phyloP scores from a whole-genome alignment of 2,797 vertebrate genomes.

The Epinephelus coioides region DNA sequence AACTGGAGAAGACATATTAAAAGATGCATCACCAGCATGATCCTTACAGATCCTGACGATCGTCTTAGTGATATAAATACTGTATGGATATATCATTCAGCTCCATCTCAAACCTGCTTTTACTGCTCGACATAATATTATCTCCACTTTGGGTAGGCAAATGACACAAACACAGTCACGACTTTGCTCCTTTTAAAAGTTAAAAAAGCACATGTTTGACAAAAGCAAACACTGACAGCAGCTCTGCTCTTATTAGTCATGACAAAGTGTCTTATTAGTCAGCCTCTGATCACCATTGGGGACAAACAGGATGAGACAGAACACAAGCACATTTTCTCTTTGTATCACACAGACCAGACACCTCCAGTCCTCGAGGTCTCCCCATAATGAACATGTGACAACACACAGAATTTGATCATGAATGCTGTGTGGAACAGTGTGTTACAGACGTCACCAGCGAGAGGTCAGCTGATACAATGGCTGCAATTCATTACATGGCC shows the following conservation, averaged over 20 bases:
- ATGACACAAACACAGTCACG: neutral
- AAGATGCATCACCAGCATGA: too few relatives aligned
- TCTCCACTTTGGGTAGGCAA: neutral
- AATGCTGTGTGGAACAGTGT: too few relatives aligned
- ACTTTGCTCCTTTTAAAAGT: neutral
- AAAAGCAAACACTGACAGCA: neutral
- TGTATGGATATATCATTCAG: neutral
- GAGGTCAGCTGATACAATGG: neutral
- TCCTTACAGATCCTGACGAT: too few relatives aligned
- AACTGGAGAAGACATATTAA: too few relatives aligned
- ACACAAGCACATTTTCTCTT: conserved; percentile 36
- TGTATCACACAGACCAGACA: neutral
- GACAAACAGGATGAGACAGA: neutral
- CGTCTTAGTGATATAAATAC: too few relatives aligned
- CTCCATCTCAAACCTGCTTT: neutral
- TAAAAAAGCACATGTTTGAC: conserved; percentile 17
- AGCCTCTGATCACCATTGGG: neutral
- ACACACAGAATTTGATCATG: neutral
- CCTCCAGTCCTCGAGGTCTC: neutral
- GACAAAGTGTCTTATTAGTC: neutral
- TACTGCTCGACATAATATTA: neutral
- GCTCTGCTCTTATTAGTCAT: neutral
- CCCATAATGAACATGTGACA: neutral
- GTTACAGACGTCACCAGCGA: too few relatives aligned
- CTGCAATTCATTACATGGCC: too few relatives aligned